Conservation (phyloP, 2,113 vertebrate species). For the Myotis brandtii region DNA sequence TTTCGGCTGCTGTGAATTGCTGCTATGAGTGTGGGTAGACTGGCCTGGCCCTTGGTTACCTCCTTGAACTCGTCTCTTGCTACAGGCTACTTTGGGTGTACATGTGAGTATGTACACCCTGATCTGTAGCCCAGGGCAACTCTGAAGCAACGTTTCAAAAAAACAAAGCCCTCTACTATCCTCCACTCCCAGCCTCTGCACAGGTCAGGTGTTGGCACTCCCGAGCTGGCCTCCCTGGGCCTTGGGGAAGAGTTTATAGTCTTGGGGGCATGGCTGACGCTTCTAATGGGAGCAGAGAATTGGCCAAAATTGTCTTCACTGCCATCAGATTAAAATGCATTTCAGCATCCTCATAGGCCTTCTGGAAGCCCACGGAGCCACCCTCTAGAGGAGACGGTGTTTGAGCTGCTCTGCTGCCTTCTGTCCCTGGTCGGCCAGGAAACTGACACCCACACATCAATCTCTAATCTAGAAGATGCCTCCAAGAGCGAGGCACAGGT, state of each 20-base stretch:
- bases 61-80: not conserved
- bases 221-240: not conserved
- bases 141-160: not conserved
- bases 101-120: not conserved
- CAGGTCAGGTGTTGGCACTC: not conserved
- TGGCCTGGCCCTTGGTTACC: not conserved
- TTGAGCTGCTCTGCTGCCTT: not conserved
- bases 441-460: not conserved
- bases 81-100: accelerated
- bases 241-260: not conserved
- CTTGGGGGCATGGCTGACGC: not conserved
- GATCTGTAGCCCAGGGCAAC: not conserved
- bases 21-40: accelerated
- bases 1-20: not conserved
- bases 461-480: too few relatives aligned
- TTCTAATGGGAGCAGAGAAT: not conserved
- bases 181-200: not conserved
- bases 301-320: not conserved
- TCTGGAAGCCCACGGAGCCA: not conserved
- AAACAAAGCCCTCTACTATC: not conserved
- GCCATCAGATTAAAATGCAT: not conserved
- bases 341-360: not conserved
- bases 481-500: not conserved
- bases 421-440: not conserved
- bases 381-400: not conserved